Percentiles rank a stretch among this genome's conserved stretches.
phyloP scores from a whole-genome alignment of 2,888 invertebrate genomes.

The Itoplectis maculator region DNA sequence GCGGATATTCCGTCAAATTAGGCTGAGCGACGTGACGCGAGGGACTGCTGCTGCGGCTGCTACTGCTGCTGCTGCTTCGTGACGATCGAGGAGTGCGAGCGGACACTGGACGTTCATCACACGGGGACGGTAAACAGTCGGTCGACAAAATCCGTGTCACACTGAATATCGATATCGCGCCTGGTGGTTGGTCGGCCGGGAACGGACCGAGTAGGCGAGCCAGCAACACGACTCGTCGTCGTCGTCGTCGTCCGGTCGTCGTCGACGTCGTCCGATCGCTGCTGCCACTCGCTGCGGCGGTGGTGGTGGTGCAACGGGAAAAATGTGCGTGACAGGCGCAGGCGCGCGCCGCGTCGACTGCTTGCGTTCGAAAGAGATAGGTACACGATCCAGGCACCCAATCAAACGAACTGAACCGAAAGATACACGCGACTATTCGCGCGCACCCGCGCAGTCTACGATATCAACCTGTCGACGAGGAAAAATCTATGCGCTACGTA shows the following conservation, averaged over 20 bases:
- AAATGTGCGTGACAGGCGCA: conserved; percentile 39
- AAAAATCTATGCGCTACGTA: no score
- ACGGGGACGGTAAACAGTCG: conserved; percentile 44
- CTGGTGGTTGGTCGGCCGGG: conserved; percentile 2
- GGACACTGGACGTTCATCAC: conserved; percentile 40
- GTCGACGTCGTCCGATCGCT: conserved; percentile 24
- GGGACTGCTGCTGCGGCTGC: no score
- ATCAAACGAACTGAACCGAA: no score
- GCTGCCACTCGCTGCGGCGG: conserved; percentile 42
- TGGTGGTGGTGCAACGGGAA: conserved; percentile 41
- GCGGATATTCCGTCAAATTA: not conserved
- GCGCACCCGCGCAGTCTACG: no score
- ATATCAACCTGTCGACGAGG: no score
- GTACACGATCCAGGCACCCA: no score
- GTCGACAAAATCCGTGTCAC: conserved; percentile 39
- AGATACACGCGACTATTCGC: no score
- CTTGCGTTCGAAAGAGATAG: no score
- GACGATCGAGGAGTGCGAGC: conserved; percentile 29
- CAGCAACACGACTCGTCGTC: not conserved
- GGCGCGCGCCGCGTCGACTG: conserved; percentile 46
- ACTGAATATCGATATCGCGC: conserved; percentile 48
- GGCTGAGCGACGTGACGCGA: not conserved
- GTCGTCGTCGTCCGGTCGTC: not conserved
- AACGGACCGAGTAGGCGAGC: conserved; percentile 15
- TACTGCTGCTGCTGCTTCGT: no score